Evolutionary conservation across 2,113 vertebrate genomes (phyloP).

Genomic region (Mus pahari): DNA sequence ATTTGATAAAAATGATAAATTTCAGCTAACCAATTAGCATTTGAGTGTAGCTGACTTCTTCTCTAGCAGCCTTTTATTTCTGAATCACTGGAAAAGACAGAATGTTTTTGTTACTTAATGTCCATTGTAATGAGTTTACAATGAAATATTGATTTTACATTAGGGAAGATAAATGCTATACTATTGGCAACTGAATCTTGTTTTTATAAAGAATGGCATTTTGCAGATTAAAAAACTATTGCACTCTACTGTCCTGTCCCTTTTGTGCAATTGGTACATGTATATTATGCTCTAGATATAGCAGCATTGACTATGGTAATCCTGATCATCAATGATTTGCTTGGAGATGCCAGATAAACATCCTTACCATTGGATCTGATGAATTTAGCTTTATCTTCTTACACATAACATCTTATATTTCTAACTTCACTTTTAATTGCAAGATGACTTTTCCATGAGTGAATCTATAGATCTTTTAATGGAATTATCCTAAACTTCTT

Average conservation of each 20-base stretch:
- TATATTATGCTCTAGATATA: slow-evolving; percentile 54
- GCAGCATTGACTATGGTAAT: neutral
- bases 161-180: slow-evolving; percentile 78
- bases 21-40: neutral
- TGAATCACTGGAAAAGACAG: slow-evolving; percentile 56
- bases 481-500: neutral
- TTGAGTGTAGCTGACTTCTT: slow-evolving; percentile 36
- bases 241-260: neutral
- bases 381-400: slow-evolving; percentile 1
- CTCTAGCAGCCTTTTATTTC: slow-evolving; percentile 59
- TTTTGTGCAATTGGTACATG: slow-evolving; percentile 41
- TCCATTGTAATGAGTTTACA: slow-evolving; percentile 78
- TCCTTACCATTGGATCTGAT: slow-evolving; percentile 54
- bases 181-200: slow-evolving; percentile 75
- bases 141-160: slow-evolving; percentile 85
- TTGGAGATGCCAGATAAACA: slow-evolving; percentile 58
- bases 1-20: neutral
- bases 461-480: slow-evolving; percentile 30
- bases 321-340: neutral
- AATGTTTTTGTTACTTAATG: slow-evolving; percentile 74
- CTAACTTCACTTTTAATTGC: neutral
- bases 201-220: slow-evolving; percentile 79
- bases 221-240: slow-evolving; percentile 71
- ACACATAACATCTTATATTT: slow-evolving; percentile 41
- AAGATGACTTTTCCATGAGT: slow-evolving; percentile 52